Evolutionary conservation across 2,797 vertebrate species (phyloP).

Genomic region (Scarus forsteni): DNA sequence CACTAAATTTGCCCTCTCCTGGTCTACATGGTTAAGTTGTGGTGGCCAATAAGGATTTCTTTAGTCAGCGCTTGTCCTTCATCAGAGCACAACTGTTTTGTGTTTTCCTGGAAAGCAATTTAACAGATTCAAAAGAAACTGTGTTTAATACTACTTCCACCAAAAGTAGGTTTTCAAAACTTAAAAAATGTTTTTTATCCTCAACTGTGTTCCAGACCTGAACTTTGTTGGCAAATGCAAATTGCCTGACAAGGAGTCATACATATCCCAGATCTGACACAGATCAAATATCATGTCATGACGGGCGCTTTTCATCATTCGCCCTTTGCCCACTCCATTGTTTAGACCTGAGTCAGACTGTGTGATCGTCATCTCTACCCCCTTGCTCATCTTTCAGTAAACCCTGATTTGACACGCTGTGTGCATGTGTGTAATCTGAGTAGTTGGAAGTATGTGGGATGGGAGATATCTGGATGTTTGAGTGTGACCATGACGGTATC

Average conservation of each 20-base stretch:
- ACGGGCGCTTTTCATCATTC: constrained; percentile 38
- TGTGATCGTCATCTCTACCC: constrained; percentile 26
- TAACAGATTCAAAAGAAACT: too few relatives aligned
- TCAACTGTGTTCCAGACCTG: not conserved
- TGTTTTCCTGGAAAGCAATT: too few relatives aligned
- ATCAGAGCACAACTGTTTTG: too few relatives aligned
- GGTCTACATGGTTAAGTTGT: too few relatives aligned
- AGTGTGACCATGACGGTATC: constrained; percentile 37
- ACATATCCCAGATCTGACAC: constrained; percentile 23
- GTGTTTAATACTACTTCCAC: too few relatives aligned
- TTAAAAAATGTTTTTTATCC: not conserved
- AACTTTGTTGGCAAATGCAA: constrained; percentile 1
- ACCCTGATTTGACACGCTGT: constrained; percentile 40
- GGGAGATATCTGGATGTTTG: constrained; percentile 42
- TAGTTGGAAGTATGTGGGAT: constrained; percentile 13
- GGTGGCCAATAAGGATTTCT: too few relatives aligned
- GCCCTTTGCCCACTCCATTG: constrained; percentile 37
- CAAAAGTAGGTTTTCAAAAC: too few relatives aligned
- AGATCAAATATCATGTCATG: constrained; percentile 33
- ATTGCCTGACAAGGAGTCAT: constrained; percentile 3
- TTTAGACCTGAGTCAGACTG: constrained; percentile 54
- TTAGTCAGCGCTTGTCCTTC: too few relatives aligned
- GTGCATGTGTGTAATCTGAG: constrained; percentile 30
- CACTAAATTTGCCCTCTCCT: too few relatives aligned
- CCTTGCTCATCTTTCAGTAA: constrained; percentile 55